Conservation (phyloP, 1,140 invertebrate species). For the Andrena cerasifolii region DNA sequence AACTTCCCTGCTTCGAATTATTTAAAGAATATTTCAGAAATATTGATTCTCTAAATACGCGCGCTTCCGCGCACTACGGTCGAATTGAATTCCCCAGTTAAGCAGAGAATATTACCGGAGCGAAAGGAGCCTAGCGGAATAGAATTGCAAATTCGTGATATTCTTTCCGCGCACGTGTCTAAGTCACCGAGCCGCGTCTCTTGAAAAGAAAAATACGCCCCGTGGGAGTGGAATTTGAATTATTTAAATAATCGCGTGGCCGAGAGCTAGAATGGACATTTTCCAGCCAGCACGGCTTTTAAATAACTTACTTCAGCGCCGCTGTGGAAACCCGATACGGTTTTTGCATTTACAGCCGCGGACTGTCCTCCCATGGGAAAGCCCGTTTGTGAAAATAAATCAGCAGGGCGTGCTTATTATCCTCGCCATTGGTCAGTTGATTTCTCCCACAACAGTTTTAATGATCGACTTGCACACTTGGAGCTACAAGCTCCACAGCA, state of each 20-base stretch:
- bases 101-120: neutral
- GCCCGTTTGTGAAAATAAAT: slow-evolving; percentile 22
- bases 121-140: neutral
- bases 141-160: slow-evolving; percentile 23
- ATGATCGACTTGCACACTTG: neutral
- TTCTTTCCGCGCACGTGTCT: neutral
- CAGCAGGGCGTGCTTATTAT: neutral
- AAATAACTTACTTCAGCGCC: slow-evolving; percentile 39
- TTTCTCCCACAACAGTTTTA: neutral
- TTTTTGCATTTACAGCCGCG: slow-evolving; percentile 4
- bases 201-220: slow-evolving; percentile 10
- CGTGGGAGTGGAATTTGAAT: slow-evolving; percentile 4
- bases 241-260: slow-evolving; percentile 40
- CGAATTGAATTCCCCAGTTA: neutral
- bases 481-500: neutral
- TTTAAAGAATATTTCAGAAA: too few species aligned
- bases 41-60: too few species aligned
- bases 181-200: neutral
- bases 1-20: too few species aligned
- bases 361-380: neutral
- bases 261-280: slow-evolving; percentile 25
- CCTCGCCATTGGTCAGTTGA: neutral
- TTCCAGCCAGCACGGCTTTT: slow-evolving; percentile 21
- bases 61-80: neutral
- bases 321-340: slow-evolving; percentile 3